phyloP scores from a whole-genome alignment of 2,888 invertebrate species.

The Cerastoderma edule region DNA sequence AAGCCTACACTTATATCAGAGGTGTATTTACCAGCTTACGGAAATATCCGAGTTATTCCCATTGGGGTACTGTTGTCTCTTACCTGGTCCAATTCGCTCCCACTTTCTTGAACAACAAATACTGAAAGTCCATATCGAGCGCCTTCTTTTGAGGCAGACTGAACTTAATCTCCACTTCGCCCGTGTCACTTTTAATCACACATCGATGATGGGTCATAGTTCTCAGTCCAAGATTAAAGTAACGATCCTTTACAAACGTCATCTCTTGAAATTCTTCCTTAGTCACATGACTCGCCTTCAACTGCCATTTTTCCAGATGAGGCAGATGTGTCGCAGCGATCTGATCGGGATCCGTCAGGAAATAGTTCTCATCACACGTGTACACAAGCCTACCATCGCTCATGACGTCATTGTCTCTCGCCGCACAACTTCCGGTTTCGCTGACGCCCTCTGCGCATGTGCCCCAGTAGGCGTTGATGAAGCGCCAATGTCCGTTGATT shows the following conservation, averaged over 20 bases:
- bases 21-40: too few relatives aligned
- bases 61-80: too few relatives aligned
- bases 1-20: too few relatives aligned
- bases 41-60: too few relatives aligned
- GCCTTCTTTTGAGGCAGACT: conserved; percentile 54
- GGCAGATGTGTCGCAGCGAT: conserved; percentile 77
- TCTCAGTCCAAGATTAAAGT: conserved; percentile 72
- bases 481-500: conserved; percentile 76
- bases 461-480: conserved; percentile 80
- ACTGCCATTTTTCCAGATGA: conserved; percentile 72
- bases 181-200: conserved; percentile 53
- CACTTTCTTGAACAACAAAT: conserved; percentile 58
- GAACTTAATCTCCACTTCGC: conserved; percentile 66
- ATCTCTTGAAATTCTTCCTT: conserved; percentile 72
- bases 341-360: conserved; percentile 78
- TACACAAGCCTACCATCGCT: conserved; percentile 60
- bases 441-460: conserved; percentile 72
- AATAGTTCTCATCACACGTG: conserved; percentile 80
- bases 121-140: conserved; percentile 63
- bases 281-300: conserved; percentile 66
- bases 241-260: conserved; percentile 79
- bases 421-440: conserved; percentile 41
- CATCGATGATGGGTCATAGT: conserved; percentile 69
- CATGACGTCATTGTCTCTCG: conserved; percentile 30
- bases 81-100: conserved; percentile 46